A percentile compares a stretch with the other conserved stretches of the same genome.
Conservation (phyloP, 2,888 invertebrate species). For the Chrysomela aeneicollis region DNA sequence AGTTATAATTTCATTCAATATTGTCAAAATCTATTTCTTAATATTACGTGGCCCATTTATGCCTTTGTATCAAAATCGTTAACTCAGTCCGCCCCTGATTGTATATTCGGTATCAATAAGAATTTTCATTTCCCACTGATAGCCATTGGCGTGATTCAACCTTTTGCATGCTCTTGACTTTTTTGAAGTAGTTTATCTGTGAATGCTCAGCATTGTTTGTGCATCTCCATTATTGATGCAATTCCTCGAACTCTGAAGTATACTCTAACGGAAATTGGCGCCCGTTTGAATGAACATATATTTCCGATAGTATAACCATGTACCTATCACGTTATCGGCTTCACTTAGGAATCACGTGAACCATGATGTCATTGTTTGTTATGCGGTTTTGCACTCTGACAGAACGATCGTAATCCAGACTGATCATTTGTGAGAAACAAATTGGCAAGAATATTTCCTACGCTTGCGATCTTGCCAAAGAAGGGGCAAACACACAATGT, state of each 20-base stretch:
- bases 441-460: too few relatives aligned
- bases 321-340: not conserved
- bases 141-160: too few relatives aligned
- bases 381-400: not conserved
- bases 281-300: slow-evolving; percentile 29
- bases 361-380: slow-evolving; percentile 14
- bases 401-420: not conserved
- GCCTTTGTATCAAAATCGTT: too few relatives aligned
- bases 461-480: too few relatives aligned
- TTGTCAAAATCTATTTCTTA: too few relatives aligned
- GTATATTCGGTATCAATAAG: too few relatives aligned
- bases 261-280: slow-evolving; percentile 33
- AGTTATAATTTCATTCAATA: too few relatives aligned
- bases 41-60: too few relatives aligned
- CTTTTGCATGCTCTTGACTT: not conserved
- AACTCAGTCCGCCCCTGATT: too few relatives aligned
- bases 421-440: too few relatives aligned
- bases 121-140: too few relatives aligned
- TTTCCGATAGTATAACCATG: slow-evolving; percentile 26
- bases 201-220: slow-evolving; percentile 3
- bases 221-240: slow-evolving; percentile 26
- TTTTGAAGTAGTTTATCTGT: not conserved
- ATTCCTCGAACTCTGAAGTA: slow-evolving; percentile 33
- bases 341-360: slow-evolving; percentile 21
- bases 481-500: too few relatives aligned